Evolutionary conservation across 2,888 invertebrate genomes (phyloP), one percentile per base, ranked within the genome.

Genomic region (Luffia ferchaultella): DNA sequence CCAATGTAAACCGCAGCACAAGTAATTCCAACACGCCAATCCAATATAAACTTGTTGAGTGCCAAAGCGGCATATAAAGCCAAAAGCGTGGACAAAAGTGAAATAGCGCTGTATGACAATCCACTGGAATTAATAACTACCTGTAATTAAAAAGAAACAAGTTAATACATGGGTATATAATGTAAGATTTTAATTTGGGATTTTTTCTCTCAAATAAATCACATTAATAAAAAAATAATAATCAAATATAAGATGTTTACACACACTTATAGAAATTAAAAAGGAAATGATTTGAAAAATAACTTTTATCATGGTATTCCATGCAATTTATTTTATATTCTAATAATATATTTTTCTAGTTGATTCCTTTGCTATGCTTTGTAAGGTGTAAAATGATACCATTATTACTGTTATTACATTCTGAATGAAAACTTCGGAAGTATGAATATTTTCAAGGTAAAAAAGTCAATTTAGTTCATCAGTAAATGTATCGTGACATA

Each of bases 81-180:
- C 44, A 91, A 71, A 1, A 94, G 77, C 0, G 93, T 92, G 0
- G 90, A 88, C 48, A 95, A 78, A 15, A 95, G 77, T 0, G 90
- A 90, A 51, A 92, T 85, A 0, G 92, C 88, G 55, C 91, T 92
- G 74, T 93, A 94, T 0, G 89, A 87, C 41, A 95, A 68, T 0
- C 93, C 93, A 18, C 87, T 86, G 0, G 93, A 93, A 72, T 92
- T 91, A 57, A 94, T 91, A 53, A 84, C 74, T 16, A 93, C 84
- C 74, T 85, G 74, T 16, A 63, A 63, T 42, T 55, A n/a, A 52
- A 15, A 42, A 20, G 5, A 20, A 45, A 41, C 42, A 17, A n/a
- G n/a, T n/a, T n/a, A n/a, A n/a, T n/a, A n/a, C 9, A 45, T 50
- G 18, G 19, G 16, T 16, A 42, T 46, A 43, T 42, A 48, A 18